These are phyloP conservation scores for Drosophila mauritiana DNA, from an alignment of 1,140 invertebrate genomes.

Conservation along the genomic window DNA sequence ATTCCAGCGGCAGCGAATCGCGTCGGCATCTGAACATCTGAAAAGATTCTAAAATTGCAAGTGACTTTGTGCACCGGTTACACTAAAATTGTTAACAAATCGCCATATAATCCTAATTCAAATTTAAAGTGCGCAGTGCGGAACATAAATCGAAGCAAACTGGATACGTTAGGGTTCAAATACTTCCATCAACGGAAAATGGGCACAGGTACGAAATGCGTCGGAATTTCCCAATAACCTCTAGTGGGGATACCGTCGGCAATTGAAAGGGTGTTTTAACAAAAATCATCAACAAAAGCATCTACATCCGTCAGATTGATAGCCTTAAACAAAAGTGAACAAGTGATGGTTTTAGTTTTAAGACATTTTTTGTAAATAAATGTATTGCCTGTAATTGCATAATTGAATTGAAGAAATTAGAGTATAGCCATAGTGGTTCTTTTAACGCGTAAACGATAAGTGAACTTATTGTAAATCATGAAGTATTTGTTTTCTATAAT, in stretches of 20 bases:
- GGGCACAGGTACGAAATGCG: conserved; percentile 75
- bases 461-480: too few relatives aligned
- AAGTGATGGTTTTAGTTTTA: background rate
- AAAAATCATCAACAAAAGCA: too few relatives aligned
- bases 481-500: too few relatives aligned
- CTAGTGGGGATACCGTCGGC: background rate
- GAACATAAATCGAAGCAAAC: conserved; percentile 59
- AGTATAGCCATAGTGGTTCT: too few relatives aligned
- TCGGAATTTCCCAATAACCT: background rate
- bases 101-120: background rate
- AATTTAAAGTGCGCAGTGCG: conserved; percentile 20
- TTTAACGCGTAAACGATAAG: too few relatives aligned
- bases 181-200: conserved; percentile 85
- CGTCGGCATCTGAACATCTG: conserved; percentile 51
- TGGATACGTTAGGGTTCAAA: conserved; percentile 84
- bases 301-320: background rate
- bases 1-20: conserved; percentile 39
- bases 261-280: background rate
- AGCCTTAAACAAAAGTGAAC: background rate
- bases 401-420: too few relatives aligned
- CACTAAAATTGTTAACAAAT: background rate
- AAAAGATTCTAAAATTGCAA: background rate
- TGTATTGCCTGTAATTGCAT: too few relatives aligned
- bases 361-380: too few relatives aligned
- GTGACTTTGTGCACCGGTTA: conserved; percentile 4